Evolutionary conservation across 2,888 invertebrate species (phyloP), one percentile per base, ranked within the genome.

Genomic region (Hanleya hanleyi): DNA sequence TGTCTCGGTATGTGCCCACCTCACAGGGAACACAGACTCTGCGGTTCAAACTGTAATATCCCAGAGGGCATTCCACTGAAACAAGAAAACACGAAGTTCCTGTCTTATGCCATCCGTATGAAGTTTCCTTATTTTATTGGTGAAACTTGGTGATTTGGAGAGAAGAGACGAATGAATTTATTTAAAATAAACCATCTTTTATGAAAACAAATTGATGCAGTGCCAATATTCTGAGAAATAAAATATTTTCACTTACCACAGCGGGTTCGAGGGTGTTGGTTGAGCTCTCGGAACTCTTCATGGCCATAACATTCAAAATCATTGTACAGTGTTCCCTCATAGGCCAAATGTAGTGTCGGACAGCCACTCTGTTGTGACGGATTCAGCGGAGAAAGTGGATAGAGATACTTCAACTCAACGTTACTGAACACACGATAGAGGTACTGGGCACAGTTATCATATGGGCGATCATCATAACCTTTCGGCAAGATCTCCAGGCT

Each of bases 31-130:
- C 2, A 77, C 85, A 85, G 7, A 68, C 26, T 9, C 70, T 29
- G n/a, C 74, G 70, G 12, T 67, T 69, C 41, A 65, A 50, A 38
- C 67, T 70, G 57, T 73, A 75, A 38, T 81, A 77, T 4, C 83
- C 83, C 1, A 73, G 26, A 6, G 83, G 81, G 68, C 84, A 85
- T 7, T 73, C 66, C 71, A 83, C 84, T 84, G 72, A 6, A 76
- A 69, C 12, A 62, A 41, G 33, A 3, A 18, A 38, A n/a, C n/a
- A n/a, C n/a, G n/a, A n/a, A n/a, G n/a, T n/a, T n/a, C n/a, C n/a
- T n/a, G n/a, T n/a, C n/a, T n/a, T n/a, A n/a, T n/a, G n/a, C n/a
- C n/a, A n/a, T n/a, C n/a, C n/a, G n/a, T n/a, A n/a, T n/a, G n/a
- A n/a, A n/a, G n/a, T n/a, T n/a, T n/a, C n/a, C n/a, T n/a, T n/a